phyloP scores from a whole-genome alignment of 2,888 invertebrate species.

The Sussaba pulchella region DNA sequence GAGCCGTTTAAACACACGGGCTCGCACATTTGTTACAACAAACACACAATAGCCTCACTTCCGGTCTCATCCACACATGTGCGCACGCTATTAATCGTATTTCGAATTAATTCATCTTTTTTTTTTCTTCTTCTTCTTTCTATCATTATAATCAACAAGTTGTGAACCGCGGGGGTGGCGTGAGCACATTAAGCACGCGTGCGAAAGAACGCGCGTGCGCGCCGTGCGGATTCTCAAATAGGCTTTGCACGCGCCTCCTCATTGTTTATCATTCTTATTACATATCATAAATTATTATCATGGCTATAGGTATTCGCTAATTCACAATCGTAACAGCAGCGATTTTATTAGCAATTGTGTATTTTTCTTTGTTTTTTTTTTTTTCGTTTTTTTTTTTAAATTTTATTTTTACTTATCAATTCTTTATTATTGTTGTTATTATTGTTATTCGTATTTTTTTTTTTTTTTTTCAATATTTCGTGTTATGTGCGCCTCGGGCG shows the following conservation, averaged over 20 bases:
- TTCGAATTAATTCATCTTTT: constrained; percentile 26
- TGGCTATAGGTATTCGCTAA: constrained; percentile 64
- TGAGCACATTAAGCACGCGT: constrained; percentile 54
- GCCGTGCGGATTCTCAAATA: constrained; percentile 38
- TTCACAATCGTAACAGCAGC: constrained; percentile 69
- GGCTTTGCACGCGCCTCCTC: constrained; percentile 30
- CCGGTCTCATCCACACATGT: constrained; percentile 39
- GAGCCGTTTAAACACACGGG: constrained; percentile 51
- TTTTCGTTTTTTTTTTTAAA: constrained; percentile 1
- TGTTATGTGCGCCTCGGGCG: constrained; percentile 8
- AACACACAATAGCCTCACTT: constrained; percentile 45
- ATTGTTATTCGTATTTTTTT: constrained; percentile 60
- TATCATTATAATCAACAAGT: constrained; percentile 70
- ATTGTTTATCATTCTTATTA: constrained; percentile 40
- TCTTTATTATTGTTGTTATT: no score
- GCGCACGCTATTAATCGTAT: constrained; percentile 52
- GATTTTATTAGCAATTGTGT: constrained; percentile 62
- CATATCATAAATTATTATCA: constrained; percentile 61
- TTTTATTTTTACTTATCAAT: background rate
- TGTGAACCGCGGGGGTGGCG: constrained; percentile 68
- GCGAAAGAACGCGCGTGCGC: constrained; percentile 34
- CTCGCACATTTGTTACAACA: constrained; percentile 34
- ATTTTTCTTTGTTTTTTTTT: constrained; percentile 30
- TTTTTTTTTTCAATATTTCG: constrained; percentile 25
- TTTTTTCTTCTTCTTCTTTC: constrained; percentile 25